Base-by-base conservation (phyloP, 2,113 vertebrate species). In the Poicephalus gulielmi region DNA sequence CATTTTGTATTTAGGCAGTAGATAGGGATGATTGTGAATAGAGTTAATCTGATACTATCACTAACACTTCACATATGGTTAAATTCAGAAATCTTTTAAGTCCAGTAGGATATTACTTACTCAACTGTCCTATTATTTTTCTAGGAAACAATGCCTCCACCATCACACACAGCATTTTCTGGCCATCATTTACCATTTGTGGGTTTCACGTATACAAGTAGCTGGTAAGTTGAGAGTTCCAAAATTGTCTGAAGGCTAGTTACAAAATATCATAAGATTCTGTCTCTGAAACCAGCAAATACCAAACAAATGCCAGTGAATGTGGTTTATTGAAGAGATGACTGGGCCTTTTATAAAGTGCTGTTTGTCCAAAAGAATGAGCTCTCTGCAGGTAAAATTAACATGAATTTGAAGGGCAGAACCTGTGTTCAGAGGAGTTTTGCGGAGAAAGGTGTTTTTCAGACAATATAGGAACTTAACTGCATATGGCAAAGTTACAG, bases 131-230 rank as follows among this genome's bases (percentile, higher is more conserved):
- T 88, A 10, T 95, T 88, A 39, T 96, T 50, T 92, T 76, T 90
- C 67, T 92, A 99, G 99, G 99, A 99, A 98, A 99, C 99, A 8
- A 99, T 99, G 99, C 99, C 99, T 41, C 99, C 99, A 82, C 99
- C 99, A 66, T 99, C 99, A 80, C 99, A 99, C 92, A 99, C 99
- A 66, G 98, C 99, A 64, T 99, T 99, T 98, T 99, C 99, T 95
- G 99, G 99, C 71, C 99, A 99, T 97, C 99, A 99, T 96, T 98
- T 99, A 73, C 99, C 99, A 28, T 99, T 99, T 95, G 98, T 99
- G 82, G 99, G 99, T 88, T 99, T 99, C 97, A 99, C 99, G 39
- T 99, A 99, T 63, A 99, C 99, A 77, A 99, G 99, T 97, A 99
- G 99, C 98, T 99, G 99, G 99, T 99, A 98, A 99, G 99, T 98